Evolutionary conservation across 2,113 vertebrate genomes (phyloP).

Genomic region (Pelvicachromis taeniatus): DNA sequence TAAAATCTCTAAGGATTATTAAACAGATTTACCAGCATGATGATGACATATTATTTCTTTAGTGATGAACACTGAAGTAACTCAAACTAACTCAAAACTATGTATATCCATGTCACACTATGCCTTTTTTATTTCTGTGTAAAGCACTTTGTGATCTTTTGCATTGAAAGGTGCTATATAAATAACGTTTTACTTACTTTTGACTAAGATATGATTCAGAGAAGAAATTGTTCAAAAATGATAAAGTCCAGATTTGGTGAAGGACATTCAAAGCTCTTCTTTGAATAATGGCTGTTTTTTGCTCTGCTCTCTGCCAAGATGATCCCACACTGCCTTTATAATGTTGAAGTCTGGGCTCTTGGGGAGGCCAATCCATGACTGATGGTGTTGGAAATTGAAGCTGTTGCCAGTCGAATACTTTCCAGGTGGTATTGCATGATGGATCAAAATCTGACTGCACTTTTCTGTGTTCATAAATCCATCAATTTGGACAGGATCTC

Average conservation of each 20-base stretch:
- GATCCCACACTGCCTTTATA: too few species aligned
- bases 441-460: not conserved
- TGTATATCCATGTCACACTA: not conserved
- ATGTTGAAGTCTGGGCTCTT: not conserved
- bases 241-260: too few species aligned
- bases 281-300: too few species aligned
- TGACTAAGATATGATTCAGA: too few species aligned
- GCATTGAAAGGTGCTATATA: too few species aligned
- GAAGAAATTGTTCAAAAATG: too few species aligned
- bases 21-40: not conserved
- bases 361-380: not conserved
- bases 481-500: not conserved
- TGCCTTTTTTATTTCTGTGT: too few species aligned
- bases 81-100: not conserved
- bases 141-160: too few species aligned
- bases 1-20: not conserved
- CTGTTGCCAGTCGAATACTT: not conserved
- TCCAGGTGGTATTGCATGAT: not conserved
- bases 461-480: not conserved
- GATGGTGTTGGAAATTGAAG: not conserved
- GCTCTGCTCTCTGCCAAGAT: too few species aligned
- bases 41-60: not conserved
- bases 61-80: too few species aligned
- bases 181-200: not conserved
- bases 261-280: too few species aligned